A percentile compares a stretch with the other conserved stretches of the same genome.
Conservation (phyloP, 2,113 vertebrate genomes). For the Erythrocercus mccallii region DNA sequence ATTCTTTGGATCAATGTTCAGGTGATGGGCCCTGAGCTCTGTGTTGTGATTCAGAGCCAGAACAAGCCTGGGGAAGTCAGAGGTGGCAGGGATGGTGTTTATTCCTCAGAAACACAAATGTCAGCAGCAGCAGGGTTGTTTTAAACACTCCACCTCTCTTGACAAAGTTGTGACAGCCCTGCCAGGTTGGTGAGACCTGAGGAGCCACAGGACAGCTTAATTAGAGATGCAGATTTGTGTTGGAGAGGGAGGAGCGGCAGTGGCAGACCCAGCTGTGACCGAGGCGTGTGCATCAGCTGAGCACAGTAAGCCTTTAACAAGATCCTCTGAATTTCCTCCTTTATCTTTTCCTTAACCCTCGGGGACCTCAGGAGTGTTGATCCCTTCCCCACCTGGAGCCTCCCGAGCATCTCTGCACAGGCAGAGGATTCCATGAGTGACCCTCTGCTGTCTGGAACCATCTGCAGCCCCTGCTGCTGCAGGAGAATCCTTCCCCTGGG, state of each 20-base stretch:
- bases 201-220: constrained; percentile 26
- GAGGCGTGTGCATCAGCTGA: not conserved
- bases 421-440: not conserved
- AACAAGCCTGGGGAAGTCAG: not conserved
- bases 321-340: not conserved
- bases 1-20: not conserved
- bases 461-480: not conserved
- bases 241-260: not conserved
- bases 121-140: not conserved
- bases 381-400: not conserved
- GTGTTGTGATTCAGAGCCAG: not conserved
- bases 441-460: not conserved
- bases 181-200: constrained; percentile 11
- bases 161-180: constrained; percentile 11
- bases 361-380: not conserved
- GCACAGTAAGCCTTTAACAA: not conserved
- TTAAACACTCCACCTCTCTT: not conserved
- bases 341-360: not conserved
- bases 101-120: constrained; percentile 39
- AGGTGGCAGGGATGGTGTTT: constrained; percentile 10
- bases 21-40: not conserved
- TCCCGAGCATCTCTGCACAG: not conserved
- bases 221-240: constrained; percentile 23
- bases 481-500: not conserved
- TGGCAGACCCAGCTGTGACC: not conserved